Base-by-base conservation (phyloP, 2,797 vertebrate species). In the Manis javanica region DNA sequence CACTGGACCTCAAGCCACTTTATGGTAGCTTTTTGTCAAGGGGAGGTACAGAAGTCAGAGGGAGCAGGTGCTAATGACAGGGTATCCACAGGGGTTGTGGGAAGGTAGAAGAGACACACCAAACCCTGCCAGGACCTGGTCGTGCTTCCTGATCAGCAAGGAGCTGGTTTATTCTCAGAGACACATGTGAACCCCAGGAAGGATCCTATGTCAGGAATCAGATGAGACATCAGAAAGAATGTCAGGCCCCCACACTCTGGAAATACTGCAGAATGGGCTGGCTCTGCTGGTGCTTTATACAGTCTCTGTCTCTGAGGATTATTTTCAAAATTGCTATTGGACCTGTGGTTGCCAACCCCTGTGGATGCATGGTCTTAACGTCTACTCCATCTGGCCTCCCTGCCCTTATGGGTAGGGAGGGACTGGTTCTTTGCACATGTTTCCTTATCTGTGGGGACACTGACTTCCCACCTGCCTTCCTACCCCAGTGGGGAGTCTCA, bases 281-380 rank as follows among this genome's bases (percentile, higher is more conserved):
- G 61, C 46, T 96, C 46, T 85, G 78, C 68, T 89, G 53, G 13
- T 31, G 23, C 19, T 26, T 75, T 81, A 71, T n/a, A 85, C 79
- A 85, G 96, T 64, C 63, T 90, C 24, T 39, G 91, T 64, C 31
- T 87, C 46, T 13, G 64, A 83, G 69, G 74, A 61, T 68, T 79
- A 24, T 78, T 78, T 92, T 90, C n/a, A 42, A 68, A 46, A 59
- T 55, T 37, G 46, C 68, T 37, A 24, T 51, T 69, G 53, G 77
- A 49, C 31, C 34, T 71, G 5, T 72, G 55, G 66, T 87, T 64
- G 61, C 53, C 89, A 84, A 57, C 3, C 21, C 86, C 57, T 55
- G 19, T 39, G 64, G 31, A 49, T 34, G 39, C 34, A 46, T 5
- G 29, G 82, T 23, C 49, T 82, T 82, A 53, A 53, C 64, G 46